Evolutionary conservation across 2,113 vertebrate species (phyloP).

Genomic region (Rhea pennata): DNA sequence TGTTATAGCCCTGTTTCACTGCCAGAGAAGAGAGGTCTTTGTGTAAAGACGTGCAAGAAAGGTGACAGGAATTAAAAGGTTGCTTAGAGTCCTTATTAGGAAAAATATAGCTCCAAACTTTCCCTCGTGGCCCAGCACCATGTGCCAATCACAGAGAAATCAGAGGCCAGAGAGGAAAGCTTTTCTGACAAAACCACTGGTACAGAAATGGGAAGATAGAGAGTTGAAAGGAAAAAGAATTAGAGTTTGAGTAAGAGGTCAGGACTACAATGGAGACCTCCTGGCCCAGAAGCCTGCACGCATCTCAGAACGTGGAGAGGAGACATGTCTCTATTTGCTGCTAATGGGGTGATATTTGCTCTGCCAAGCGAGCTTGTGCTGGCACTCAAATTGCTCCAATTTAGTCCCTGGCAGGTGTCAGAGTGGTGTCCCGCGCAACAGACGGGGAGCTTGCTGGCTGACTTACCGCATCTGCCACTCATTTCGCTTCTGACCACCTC

Average conservation of each 20-base stretch:
- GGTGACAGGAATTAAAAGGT: not conserved
- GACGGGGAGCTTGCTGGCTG: accelerated
- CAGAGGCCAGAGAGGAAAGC: not conserved
- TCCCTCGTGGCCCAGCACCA: accelerated
- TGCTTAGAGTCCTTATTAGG: not conserved
- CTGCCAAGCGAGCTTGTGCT: not conserved
- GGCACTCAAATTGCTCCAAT: conserved; percentile 25
- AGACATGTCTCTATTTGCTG: not conserved
- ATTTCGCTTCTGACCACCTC: conserved; percentile 82
- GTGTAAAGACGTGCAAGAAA: not conserved
- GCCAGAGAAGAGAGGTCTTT: not conserved
- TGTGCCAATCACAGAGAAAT: accelerated
- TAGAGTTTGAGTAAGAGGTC: not conserved
- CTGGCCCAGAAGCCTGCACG: not conserved
- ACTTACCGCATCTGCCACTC: conserved; percentile 84
- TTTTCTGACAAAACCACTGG: not conserved
- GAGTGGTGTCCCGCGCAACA: not conserved
- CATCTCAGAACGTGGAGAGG: not conserved
- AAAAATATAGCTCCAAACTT: not conserved
- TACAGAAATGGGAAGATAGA: not conserved
- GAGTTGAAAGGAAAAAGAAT: not conserved
- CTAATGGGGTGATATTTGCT: conserved; percentile 27
- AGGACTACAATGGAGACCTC: not conserved
- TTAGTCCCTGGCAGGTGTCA: not conserved
- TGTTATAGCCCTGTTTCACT: accelerated